Conservation (phyloP, 2,888 invertebrate genomes). For the Acronicta alni region DNA sequence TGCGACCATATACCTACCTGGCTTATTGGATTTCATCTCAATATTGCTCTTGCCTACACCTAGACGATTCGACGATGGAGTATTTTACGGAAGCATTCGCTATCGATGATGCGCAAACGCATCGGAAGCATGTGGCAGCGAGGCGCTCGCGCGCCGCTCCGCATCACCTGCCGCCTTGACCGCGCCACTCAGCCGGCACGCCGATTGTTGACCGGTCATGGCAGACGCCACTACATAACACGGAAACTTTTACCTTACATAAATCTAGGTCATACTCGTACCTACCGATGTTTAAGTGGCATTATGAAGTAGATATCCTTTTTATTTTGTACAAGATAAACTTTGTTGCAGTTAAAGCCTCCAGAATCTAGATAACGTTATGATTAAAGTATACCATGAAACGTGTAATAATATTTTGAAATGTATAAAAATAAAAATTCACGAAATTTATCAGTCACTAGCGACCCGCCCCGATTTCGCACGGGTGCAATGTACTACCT, state of each 20-base stretch:
- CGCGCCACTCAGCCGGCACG: slow-evolving; percentile 70
- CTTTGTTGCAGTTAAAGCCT: too few relatives aligned
- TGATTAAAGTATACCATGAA: too few relatives aligned
- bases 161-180: slow-evolving; percentile 74
- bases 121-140: slow-evolving; percentile 58
- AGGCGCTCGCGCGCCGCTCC: slow-evolving; percentile 49
- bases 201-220: slow-evolving; percentile 55
- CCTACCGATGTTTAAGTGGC: neutral
- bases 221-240: slow-evolving; percentile 46
- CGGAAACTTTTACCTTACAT: slow-evolving; percentile 30
- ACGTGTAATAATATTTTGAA: too few relatives aligned
- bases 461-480: too few relatives aligned
- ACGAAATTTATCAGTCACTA: too few relatives aligned
- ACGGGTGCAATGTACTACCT: too few relatives aligned
- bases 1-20: too few relatives aligned
- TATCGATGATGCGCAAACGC: slow-evolving; percentile 52
- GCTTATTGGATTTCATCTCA: neutral
- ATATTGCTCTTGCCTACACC: neutral
- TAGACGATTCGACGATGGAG: neutral
- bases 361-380: too few relatives aligned
- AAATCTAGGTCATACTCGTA: slow-evolving; percentile 9
- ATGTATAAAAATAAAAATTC: too few relatives aligned
- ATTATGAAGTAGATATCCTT: too few relatives aligned
- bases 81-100: slow-evolving; percentile 22
- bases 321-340: too few relatives aligned